Base-by-base conservation (phyloP, 2,888 invertebrate species). In the Stenodema calcarata region DNA sequence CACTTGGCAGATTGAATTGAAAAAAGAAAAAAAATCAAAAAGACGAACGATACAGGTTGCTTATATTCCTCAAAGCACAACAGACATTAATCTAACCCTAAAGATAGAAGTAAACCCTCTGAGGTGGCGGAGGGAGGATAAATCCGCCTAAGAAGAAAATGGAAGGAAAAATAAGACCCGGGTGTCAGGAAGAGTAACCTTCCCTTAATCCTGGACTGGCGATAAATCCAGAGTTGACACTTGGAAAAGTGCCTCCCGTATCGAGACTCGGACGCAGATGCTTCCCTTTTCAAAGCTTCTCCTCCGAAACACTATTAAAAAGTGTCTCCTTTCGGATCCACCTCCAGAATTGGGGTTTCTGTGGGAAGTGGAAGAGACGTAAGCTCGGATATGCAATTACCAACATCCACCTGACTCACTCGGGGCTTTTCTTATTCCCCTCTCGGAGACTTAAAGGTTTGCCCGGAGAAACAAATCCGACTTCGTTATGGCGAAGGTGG, bases 331-430 rank as follows among this genome's bases (percentile, higher is more conserved):
- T 84, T 47, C 85, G 70, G 23, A 76, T 85, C 78, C 75, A n/a
- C 69, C 69, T 27, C 28, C 80, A 11, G 41, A 16, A 41, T 81
- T 27, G 54, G 47, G 27, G 30, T 23, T 73, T 27, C 27, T 16
- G 50, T 18, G 44, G 42, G 78, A 41, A 41, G 78, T 42, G 78
- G 80, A 47, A 70, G 79, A 79, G 86, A 86, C 79, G 79, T 86
- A 86, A 70, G 69, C 42, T 69, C 42, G 86, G 86, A 86, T 86
- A 86, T 86, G 86, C 86, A 86, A 86, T 86, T 86, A 86, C 86
- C 86, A 79, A 79, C 78, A 62, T 70, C 86, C 86, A 86, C 86
- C 86, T 86, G 86, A 50, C 70, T 86, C 86, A 75, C 75, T 70
- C 84, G 3, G 9, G 42, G 23, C 47, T 42, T 75, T 84, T 42